Conservation (phyloP, 2,888 invertebrate species). For the Erebia aethiops region DNA sequence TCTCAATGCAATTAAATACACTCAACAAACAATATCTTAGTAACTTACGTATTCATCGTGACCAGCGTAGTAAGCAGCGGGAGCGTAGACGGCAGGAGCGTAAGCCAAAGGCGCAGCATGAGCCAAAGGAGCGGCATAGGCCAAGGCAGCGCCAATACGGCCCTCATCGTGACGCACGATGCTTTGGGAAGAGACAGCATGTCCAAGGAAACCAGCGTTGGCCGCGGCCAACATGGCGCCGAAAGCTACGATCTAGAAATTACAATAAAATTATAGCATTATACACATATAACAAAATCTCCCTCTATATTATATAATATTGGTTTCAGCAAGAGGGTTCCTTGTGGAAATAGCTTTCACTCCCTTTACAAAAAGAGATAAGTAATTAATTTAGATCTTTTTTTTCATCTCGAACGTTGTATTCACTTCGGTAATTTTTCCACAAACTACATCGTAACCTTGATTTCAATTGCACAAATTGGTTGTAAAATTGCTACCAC, state of each 20-base stretch:
- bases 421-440: not conserved
- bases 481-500: slow-evolving; percentile 6
- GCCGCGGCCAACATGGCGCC: slow-evolving; percentile 56
- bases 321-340: no score
- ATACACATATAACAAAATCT: no score
- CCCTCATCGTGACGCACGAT: slow-evolving; percentile 56
- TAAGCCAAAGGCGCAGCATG: slow-evolving; percentile 36
- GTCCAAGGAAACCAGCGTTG: slow-evolving; percentile 64
- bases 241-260: slow-evolving; percentile 48
- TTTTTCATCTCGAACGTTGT: not conserved
- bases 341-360: not conserved
- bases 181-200: slow-evolving; percentile 60
- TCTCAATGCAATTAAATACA: no score
- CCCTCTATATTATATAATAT: no score
- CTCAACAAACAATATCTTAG: not conserved
- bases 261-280: not conserved
- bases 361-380: not conserved
- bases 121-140: slow-evolving; percentile 15
- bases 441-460: slow-evolving; percentile 4
- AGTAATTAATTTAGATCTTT: not conserved
- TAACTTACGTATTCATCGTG: slow-evolving; percentile 51
- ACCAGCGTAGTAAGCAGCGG: slow-evolving; percentile 43
- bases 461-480: slow-evolving; percentile 13
- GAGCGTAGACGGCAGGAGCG: slow-evolving; percentile 49
- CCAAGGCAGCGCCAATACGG: slow-evolving; percentile 44